These are phyloP conservation scores for Eciton burchellii DNA, from an alignment of 1,140 invertebrate genomes.

Conservation along the genomic window DNA sequence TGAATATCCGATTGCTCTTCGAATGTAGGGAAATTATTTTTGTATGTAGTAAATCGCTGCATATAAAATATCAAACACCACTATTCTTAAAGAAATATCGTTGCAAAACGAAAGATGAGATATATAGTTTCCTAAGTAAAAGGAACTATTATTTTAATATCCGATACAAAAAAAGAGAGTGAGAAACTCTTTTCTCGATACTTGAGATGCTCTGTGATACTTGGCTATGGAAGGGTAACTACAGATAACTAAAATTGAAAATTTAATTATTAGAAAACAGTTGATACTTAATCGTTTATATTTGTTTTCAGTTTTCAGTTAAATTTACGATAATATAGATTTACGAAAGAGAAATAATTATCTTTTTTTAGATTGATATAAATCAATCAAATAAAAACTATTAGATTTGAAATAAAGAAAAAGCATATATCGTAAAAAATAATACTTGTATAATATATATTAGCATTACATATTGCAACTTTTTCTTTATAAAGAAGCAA, in stretches of 20 bases:
- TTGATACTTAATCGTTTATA: background rate
- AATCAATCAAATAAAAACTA: background rate
- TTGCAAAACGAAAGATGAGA: slow-evolving; percentile 6
- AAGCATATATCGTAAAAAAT: background rate
- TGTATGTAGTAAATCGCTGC: slow-evolving; percentile 24
- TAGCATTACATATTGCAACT: background rate
- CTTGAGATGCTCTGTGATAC: slow-evolving; percentile 70
- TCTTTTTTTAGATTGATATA: slow-evolving; percentile 17
- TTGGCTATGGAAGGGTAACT: slow-evolving; percentile 70
- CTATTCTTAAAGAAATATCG: slow-evolving; percentile 25
- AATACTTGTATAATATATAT: slow-evolving; percentile 3
- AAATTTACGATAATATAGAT: slow-evolving; percentile 15
- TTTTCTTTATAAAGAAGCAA: slow-evolving; percentile 3
- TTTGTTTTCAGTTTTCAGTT: slow-evolving; percentile 12
- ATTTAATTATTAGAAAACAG: slow-evolving; percentile 18
- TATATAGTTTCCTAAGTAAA: slow-evolving; percentile 68
- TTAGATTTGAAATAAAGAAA: slow-evolving; percentile 18
- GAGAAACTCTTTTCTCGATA: slow-evolving; percentile 62
- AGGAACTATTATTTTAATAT: slow-evolving; percentile 68
- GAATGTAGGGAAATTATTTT: slow-evolving; percentile 47
- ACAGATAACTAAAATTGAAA: slow-evolving; percentile 30
- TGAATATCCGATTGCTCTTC: slow-evolving; percentile 1
- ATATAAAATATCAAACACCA: slow-evolving; percentile 12
- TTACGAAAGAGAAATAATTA: background rate
- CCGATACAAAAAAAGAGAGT: slow-evolving; percentile 33